Evolutionary conservation across 2,888 invertebrate species (phyloP).

Genomic region (Nymphalis urticae): DNA sequence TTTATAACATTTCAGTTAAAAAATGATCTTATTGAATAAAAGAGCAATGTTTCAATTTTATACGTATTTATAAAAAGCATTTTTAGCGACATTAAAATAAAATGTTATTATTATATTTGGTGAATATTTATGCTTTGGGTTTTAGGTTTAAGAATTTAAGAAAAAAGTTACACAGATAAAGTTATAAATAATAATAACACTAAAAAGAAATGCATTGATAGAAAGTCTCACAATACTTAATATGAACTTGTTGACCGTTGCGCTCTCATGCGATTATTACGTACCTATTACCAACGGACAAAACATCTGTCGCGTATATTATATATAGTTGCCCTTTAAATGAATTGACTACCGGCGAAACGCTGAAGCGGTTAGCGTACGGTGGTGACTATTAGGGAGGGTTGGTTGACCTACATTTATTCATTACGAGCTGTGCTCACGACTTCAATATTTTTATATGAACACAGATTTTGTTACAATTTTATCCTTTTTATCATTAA

Average conservation of each 20-base stretch:
- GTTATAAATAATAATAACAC: no score
- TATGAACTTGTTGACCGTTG: conserved; percentile 44
- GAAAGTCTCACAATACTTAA: conserved; percentile 4
- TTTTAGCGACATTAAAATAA: no score
- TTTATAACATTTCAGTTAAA: no score
- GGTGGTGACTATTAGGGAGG: not conserved
- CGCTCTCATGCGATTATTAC: conserved; percentile 42
- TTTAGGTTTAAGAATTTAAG: no score
- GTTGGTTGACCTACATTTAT: conserved; percentile 11
- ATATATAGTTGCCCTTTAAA: conserved; percentile 26
- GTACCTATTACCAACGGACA: conserved; percentile 43
- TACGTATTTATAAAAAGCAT: no score
- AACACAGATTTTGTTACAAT: not conserved
- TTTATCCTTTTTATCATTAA: no score
- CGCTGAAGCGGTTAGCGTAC: conserved; percentile 22
- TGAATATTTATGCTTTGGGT: no score
- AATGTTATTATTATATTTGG: no score
- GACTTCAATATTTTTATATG: not conserved
- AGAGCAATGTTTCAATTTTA: no score
- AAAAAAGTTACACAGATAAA: no score
- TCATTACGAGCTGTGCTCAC: not conserved
- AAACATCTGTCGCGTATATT: conserved; percentile 45
- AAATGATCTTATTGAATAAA: no score
- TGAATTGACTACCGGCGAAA: conserved; percentile 17
- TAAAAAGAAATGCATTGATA: not conserved